Percentiles rank a stretch among this genome's conserved stretches.
Evolutionary conservation across 2,888 invertebrate genomes (phyloP).

Genomic region (Plebejus anna): DNA sequence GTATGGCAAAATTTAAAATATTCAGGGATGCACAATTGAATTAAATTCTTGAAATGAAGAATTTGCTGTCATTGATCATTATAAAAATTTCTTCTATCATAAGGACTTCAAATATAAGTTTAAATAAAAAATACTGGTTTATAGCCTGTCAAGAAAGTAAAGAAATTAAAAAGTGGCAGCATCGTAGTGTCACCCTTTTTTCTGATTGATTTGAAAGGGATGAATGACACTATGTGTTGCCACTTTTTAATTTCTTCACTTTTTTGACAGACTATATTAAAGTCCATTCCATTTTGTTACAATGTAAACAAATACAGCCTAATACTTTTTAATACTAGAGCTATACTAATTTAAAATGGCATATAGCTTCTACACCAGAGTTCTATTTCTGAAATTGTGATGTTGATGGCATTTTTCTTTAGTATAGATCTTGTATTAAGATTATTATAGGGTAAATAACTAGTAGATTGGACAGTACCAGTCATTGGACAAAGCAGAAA

Average conservation of each 20-base stretch:
- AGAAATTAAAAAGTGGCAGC: too few relatives aligned
- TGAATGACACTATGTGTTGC: too few relatives aligned
- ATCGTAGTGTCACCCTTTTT: too few relatives aligned
- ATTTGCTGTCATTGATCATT: neutral
- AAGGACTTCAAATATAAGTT: neutral
- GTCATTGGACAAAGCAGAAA: too few relatives aligned
- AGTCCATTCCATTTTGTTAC: neutral
- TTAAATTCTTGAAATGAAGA: neutral
- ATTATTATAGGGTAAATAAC: neutral
- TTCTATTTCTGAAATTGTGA: constrained; percentile 6
- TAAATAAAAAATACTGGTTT: neutral
- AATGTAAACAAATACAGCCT: neutral
- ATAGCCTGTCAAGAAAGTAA: too few relatives aligned
- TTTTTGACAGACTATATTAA: neutral
- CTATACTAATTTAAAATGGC: neutral
- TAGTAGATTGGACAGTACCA: too few relatives aligned
- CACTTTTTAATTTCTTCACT: too few relatives aligned
- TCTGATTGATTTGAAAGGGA: too few relatives aligned
- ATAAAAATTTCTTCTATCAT: neutral
- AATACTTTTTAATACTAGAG: neutral
- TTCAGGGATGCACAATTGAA: neutral
- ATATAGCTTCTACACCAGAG: neutral
- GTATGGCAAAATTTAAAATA: neutral
- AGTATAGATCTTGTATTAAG: neutral
- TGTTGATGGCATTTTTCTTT: neutral